Evolutionary conservation across 2,113 vertebrate species (phyloP).

Genomic region (Chamaea fasciata): DNA sequence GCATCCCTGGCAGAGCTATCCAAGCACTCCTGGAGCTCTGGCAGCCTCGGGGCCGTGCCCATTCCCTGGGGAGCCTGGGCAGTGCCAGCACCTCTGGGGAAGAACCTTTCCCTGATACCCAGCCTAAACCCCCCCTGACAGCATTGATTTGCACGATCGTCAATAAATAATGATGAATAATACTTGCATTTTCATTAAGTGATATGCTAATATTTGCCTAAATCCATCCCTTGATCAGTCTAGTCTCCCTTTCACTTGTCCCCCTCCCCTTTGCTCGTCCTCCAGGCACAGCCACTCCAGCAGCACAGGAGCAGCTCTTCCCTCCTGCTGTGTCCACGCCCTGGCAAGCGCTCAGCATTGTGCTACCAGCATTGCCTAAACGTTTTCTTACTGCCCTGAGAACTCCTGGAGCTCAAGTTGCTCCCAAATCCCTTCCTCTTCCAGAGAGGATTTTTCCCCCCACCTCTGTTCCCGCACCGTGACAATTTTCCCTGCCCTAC

Average conservation of each 20-base stretch:
- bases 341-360: fast-evolving
- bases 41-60: not conserved
- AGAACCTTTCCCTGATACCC: not conserved
- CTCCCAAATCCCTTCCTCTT: not conserved
- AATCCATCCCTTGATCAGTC: not conserved
- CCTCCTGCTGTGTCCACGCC: not conserved
- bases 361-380: not conserved
- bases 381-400: not conserved
- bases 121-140: not conserved
- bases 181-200: not conserved
- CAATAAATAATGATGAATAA: not conserved
- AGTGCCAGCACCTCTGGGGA: not conserved
- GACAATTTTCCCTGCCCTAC: not conserved
- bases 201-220: not conserved
- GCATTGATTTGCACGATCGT: fast-evolving
- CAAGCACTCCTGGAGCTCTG: not conserved
- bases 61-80: not conserved
- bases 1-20: not conserved
- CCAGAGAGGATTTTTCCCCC: not conserved
- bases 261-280: not conserved
- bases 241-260: not conserved
- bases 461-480: not conserved
- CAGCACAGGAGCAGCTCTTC: not conserved
- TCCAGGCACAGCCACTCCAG: not conserved
- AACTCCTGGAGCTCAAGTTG: not conserved